Base-by-base conservation (phyloP, 2,113 vertebrate species). In the Antennarius striatus region DNA sequence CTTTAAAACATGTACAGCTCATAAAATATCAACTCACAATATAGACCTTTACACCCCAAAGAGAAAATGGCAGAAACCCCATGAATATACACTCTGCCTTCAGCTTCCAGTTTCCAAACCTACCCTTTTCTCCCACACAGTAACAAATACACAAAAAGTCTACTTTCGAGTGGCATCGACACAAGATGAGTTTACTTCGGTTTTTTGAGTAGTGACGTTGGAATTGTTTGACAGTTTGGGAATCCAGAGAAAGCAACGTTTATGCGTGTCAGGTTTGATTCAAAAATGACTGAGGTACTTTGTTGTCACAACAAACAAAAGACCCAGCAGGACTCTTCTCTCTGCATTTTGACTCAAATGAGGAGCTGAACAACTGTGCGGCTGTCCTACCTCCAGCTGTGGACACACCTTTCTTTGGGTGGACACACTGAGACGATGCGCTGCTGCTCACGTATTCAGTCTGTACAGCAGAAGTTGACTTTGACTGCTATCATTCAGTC, bases 271-370 rank as follows among this genome's bases (percentile, higher is more conserved):
- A 84, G 77, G 63, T 79, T 56, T 77, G 75, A 63, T 73, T 77
- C 59, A 75, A 72, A 22, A 77, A 73, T 53, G 16, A 77, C 66
- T 80, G 86, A 90, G 86, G 83, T 88, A 88, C 63, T 71, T 69
- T 71, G 77, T 43, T 72, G 63, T 76, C 16, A 59, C 73, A 79
- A 55, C 15, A 50, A 68, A 40, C 59, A 29, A 12, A 43, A 36
- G 62, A 17, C 51, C 56, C 58, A 61, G 67, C 67, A 55, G 22
- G 52, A 56, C 48, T 74, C 66, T 61, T 56, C 22, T 70, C 63
- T 62, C 75, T 67, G 36, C 10, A 60, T 65, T 67, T 28, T 71
- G 10, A 40, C 3, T 40, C 39, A 40, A 40, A 40, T 40, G 28
- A 42, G 48, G 40, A 2, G 14, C 22, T 50, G 61, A 45, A 61